Base-by-base conservation (phyloP, 1,140 invertebrate genomes). In the Rhagoletis pomonella region DNA sequence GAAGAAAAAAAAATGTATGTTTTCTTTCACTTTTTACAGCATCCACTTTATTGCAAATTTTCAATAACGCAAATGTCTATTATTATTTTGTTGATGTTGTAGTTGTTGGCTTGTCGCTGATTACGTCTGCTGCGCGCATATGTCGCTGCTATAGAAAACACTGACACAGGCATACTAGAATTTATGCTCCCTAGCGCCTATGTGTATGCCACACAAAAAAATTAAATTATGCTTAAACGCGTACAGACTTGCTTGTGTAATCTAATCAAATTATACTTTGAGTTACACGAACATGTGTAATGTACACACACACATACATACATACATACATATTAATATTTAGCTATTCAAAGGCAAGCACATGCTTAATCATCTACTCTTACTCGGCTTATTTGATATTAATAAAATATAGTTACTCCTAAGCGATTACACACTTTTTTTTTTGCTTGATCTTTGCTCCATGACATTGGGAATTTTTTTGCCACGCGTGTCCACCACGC, bases 261-360 rank as follows among this genome's bases (percentile, higher is more conserved):
- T 73, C 39, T 73, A 73, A 73, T 73, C 67, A 73, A 73, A 73
- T 73, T 44, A 73, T 14, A 47, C 42, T 73, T 73, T 73, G 67
- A 12, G 39, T 0, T 73, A n/a, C 44, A 73, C 4, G 39, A 19
- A 39, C 65, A 67, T 9, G 9, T 2, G 9, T 7, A 64, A 29
- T 7, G 29, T 12, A 19, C 62, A 19, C 62, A 39, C 12, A 14
- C 67, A 55, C 50, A 55, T 3, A 55, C 50, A 55, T 55, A 55
- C 50, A 55, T 55, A 55, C 10, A 10, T 2, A 55, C 10, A 55
- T 55, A 10, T 29, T 10, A 55, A 7, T 55, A 7, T 10, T 5
- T 55, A 55, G 5, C 50, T 55, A 55, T 55, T 55, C 50, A 55
- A 55, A 55, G 5, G 10, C 50, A 17, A 12, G 12, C 44, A 14